A percentile compares a stretch with the other conserved stretches of the same genome.
Evolutionary conservation across 2,797 vertebrate genomes (phyloP).

Genomic region (Novumbra hubbsi): DNA sequence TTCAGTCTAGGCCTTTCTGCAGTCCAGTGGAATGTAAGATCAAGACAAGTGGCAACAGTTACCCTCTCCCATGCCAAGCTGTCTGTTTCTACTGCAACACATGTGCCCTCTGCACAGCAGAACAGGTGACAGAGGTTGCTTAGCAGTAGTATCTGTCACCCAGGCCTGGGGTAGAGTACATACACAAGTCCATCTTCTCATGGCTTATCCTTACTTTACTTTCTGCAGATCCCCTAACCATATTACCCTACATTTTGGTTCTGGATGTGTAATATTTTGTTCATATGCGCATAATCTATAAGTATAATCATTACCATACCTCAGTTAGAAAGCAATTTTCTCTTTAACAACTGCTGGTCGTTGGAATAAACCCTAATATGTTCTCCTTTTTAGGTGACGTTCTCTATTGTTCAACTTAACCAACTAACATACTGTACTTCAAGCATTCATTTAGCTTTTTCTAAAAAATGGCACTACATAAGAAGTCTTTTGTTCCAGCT

Average conservation of each 20-base stretch:
- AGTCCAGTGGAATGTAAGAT: neutral
- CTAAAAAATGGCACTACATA: constrained; percentile 11
- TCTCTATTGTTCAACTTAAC: neutral
- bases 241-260: neutral
- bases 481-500: constrained; percentile 24
- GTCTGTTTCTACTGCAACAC: neutral
- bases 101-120: neutral
- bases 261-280: neutral
- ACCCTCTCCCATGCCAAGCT: constrained; percentile 4
- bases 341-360: too few species aligned
- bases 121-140: neutral
- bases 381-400: too few species aligned
- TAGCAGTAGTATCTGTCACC: neutral
- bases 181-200: neutral
- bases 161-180: neutral
- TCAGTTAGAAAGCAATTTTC: neutral
- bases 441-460: neutral
- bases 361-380: too few species aligned
- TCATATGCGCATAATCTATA: too few species aligned
- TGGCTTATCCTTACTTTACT: constrained; percentile 25
- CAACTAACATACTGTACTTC: neutral
- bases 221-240: constrained; percentile 37
- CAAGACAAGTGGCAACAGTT: neutral
- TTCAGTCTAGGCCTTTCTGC: neutral
- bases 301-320: neutral